These are phyloP conservation scores for Radopholus similis DNA, from an alignment of 1,140 invertebrate species.

Conservation along the genomic window DNA sequence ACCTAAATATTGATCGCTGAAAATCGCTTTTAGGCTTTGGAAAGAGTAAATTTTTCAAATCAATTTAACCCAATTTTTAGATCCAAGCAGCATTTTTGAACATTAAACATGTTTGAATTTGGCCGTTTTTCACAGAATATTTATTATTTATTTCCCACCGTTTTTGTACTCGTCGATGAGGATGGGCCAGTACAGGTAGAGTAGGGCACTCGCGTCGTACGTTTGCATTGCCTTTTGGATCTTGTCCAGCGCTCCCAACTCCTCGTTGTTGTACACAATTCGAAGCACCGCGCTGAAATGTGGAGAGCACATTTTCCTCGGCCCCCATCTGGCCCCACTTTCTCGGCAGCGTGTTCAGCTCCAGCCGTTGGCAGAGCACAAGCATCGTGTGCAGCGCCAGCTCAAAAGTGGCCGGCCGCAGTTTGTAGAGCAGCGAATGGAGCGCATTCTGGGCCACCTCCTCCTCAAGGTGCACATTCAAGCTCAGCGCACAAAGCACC, in stretches of 20 bases:
- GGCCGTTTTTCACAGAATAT: no score
- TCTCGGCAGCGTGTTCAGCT: conserved; percentile 4
- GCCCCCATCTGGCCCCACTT: no score
- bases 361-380: conserved; percentile 11
- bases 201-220: not conserved
- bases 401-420: not conserved
- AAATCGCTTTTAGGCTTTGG: no score
- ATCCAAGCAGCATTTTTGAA: not conserved
- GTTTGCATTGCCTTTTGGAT: conserved; percentile 7
- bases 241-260: not conserved
- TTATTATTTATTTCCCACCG: no score
- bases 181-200: conserved; percentile 5
- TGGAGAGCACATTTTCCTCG: not conserved
- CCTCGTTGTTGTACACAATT: not conserved
- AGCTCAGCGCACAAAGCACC: conserved; percentile 15
- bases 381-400: not conserved
- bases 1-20: no score
- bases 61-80: not conserved
- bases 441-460: conserved; percentile 22
- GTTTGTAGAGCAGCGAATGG: conserved; percentile 11
- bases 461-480: conserved; percentile 27
- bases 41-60: not conserved
- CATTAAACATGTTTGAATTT: no score
- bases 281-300: not conserved
- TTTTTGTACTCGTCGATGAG: conserved; percentile 1